Base-by-base conservation (phyloP, 2,113 vertebrate genomes). In the Brachionichthys hirsutus region DNA sequence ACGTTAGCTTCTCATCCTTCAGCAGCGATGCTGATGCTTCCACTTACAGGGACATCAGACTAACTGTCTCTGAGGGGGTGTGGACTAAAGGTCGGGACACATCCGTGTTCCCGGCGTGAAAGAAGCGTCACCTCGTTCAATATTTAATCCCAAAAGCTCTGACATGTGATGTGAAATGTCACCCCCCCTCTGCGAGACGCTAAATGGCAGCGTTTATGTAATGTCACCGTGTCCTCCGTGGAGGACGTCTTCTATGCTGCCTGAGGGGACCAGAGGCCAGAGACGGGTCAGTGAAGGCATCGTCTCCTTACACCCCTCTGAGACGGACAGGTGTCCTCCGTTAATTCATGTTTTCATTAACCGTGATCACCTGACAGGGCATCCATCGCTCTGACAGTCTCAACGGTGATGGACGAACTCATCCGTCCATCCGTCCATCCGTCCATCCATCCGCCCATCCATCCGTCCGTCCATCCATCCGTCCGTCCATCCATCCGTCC, bases 251-350 rank as follows among this genome's bases (percentile, higher is more conserved):
- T 52, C 18, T 45, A 2, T 53, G 0, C 15, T 3, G 52, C 66
- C 78, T 45, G 49, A 70, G 67, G 71, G 82, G 77, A 59, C 40
- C 43, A 35, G 2, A 74, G 61, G 60, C 18, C 63, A 40, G 49
- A 20, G 30, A 49, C 60, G 46, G 73, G 76, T 85, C 73, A 82
- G 53, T 36, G 58, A 67, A 43, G 59, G 44, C 53, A 45, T 67
- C 54, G 38, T 57, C 34, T 43, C 40, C 49, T 64, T 68, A 80
- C 70, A 10, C 12, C 38, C 50, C 54, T 52, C 47, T 54, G 34
- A 54, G 30, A 62, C 13, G 10, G 53, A 58, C 57, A 58, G 44
- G 47, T 52, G 41, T 68, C 66, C 64, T 76, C 42, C n/a, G n/a
- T 9, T 70, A 47, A 14, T 61, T 71, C 30, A 52, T 58, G 76